Base-by-base conservation (phyloP, 2,113 vertebrate genomes). In the Galeopterus variegatus region DNA sequence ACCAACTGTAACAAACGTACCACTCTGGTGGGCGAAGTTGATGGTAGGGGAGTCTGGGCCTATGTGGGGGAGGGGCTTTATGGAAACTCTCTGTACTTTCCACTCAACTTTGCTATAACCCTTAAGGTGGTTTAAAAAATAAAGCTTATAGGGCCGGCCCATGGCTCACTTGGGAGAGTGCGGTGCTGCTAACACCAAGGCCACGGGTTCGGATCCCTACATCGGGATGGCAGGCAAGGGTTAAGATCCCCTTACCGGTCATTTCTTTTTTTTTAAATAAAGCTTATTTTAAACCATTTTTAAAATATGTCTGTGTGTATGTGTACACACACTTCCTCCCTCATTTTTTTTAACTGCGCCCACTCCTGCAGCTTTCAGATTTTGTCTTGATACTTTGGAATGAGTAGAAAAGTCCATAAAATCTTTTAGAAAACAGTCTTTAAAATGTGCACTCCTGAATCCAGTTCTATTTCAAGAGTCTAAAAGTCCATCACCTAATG, bases 401-500 rank as follows among this genome's bases (percentile, higher is more conserved):
- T 33, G 70, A 64, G 60, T 18, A 64, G 28, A 52, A 79, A 90
- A 23, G 4, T 83, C 93, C 79, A 52, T 45, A 64, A 94, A 77
- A 31, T 28, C 50, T 72, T 52, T 60, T 77, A 52, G 17, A 48
- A 94, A 62, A 82, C 28, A 23, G 15, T 67, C 83, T 96, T 85
- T 26, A 48, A 76, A 52, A 82, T 8, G 21, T 17, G 0, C 13
- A 41, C 4, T 31, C n/a, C 41, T 50, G 50, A 62, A 21, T 48
- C 45, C 89, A 76, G 18, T 33, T 62, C 54, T 76, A 5, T 94
- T 97, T 96, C 45, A 94, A 91, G 77, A 70, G 72, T 90, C 50
- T 90, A 94, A 97, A 97, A 97, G 76, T 69, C 96, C 95, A 76
- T 0, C 0, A 73, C 48, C 15, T n/a, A 86, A 15, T 62, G 54